These are phyloP conservation scores for Saccostrea glomerata DNA, from an alignment of 1,140 invertebrate species.

Conservation along the genomic window DNA sequence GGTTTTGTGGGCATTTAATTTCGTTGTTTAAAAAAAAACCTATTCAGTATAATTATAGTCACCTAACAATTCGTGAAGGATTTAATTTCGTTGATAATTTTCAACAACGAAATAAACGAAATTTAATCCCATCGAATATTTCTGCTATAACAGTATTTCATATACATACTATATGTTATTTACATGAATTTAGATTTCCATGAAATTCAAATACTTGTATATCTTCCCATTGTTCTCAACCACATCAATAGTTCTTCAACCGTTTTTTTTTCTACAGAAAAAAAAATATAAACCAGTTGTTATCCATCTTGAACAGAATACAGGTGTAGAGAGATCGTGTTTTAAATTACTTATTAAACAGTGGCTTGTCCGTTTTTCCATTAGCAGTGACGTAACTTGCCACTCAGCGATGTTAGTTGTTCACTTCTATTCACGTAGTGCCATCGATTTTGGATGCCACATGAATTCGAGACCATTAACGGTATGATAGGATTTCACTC, in stretches of 20 bases:
- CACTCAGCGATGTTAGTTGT: conserved; percentile 9
- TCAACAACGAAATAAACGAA: too few species aligned
- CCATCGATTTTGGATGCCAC: conserved; percentile 29
- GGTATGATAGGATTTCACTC: conserved; percentile 28
- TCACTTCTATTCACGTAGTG: conserved; percentile 18
- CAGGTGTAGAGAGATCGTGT: conserved; percentile 8
- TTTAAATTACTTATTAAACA: conserved; percentile 36
- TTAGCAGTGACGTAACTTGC: conserved; percentile 14
- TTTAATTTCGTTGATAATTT: too few species aligned
- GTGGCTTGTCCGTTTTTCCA: conserved; percentile 14
- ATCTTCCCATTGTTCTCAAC: too few species aligned
- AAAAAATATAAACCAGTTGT: not conserved
- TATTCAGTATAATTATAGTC: too few species aligned
- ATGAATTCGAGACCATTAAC: conserved; percentile 34
- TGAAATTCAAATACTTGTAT: too few species aligned
- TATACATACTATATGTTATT: too few species aligned
- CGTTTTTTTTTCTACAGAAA: not conserved
- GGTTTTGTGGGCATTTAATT: too few species aligned
- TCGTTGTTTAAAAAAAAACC: too few species aligned
- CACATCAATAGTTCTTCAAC: not conserved
- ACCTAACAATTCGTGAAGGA: too few species aligned
- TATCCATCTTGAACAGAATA: conserved; percentile 3
- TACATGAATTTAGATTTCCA: too few species aligned
- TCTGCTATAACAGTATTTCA: too few species aligned
- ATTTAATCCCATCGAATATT: too few species aligned